Percentiles rank a stretch among this genome's conserved stretches.
phyloP scores from a whole-genome alignment of 2,888 invertebrate genomes.

The Athrips mouffetella region DNA sequence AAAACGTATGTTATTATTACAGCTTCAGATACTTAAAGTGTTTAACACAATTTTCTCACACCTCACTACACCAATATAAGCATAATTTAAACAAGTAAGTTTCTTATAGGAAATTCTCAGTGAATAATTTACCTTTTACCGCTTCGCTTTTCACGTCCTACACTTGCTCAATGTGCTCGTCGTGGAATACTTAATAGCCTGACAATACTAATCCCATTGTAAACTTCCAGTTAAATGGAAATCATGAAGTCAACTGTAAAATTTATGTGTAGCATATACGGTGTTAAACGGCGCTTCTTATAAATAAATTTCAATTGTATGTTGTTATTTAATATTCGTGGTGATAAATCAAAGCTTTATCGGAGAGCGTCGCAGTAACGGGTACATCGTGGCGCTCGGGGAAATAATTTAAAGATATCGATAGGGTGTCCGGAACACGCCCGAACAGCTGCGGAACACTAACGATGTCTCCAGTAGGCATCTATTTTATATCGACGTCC shows the following conservation, averaged over 20 bases:
- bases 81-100: no score
- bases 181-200: slow-evolving; percentile 58
- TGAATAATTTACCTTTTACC: slow-evolving; percentile 10
- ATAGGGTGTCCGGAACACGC: slow-evolving; percentile 49
- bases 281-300: slow-evolving; percentile 61
- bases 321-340: slow-evolving; percentile 71
- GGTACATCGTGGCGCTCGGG: slow-evolving; percentile 60
- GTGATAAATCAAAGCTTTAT: slow-evolving; percentile 74
- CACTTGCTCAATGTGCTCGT: slow-evolving; percentile 21
- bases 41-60: no score
- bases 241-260: slow-evolving; percentile 60
- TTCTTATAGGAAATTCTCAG: slow-evolving; percentile 1
- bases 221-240: slow-evolving; percentile 55
- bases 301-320: slow-evolving; percentile 76
- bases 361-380: slow-evolving; percentile 57
- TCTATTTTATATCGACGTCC: slow-evolving; percentile 23
- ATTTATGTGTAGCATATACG: slow-evolving; percentile 62
- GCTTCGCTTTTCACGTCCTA: slow-evolving; percentile 13
- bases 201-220: slow-evolving; percentile 50
- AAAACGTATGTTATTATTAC: no score
- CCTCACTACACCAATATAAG: no score
- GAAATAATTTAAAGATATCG: slow-evolving; percentile 68
- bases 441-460: slow-evolving; percentile 29
- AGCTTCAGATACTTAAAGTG: no score
- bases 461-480: slow-evolving; percentile 20